Base-by-base conservation (phyloP, 2,888 invertebrate species). In the Cremastinae sp. region DNA sequence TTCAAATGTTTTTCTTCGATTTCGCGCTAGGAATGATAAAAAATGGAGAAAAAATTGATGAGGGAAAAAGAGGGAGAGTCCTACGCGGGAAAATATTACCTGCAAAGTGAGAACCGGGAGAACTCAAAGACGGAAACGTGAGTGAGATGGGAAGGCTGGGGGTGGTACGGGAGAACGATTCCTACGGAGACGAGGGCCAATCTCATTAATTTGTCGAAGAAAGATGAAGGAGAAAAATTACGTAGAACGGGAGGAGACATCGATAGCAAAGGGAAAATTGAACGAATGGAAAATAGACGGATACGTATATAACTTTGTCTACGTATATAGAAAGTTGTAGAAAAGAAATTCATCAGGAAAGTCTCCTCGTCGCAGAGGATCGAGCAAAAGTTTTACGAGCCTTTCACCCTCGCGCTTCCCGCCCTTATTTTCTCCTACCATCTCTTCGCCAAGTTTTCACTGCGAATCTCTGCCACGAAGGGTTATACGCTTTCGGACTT, bases 121-220 rank as follows among this genome's bases (percentile, higher is more conserved):
- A 16, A 55, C 22, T 45, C 51, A 56, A 56, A 55, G 39, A 55
- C 47, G 41, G 69, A 58, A 59, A 64, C 22, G 64, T 43, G 64
- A 69, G 5, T 55, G 35, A 55, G 69, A 69, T 69, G 59, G 59
- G 58, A 69, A 58, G 45, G 71, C 51, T 9, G 45, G 16, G 10
- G 28, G 64, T 37, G 70, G 14, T 35, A 62, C 10, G 53, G 43
- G 47, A 22, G 45, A 59, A 39, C 1, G 62, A 59, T 58, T 39
- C 55, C 51, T 37, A 59, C 37, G 56, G 55, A 58, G 68, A 56
- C 66, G 66, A 75, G 75, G 75, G 74, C 82, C 81, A 81, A 84
- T 86, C 83, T 85, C 85, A 83, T 85, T 85, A 85, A 85, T 85
- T 85, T 83, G 83, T 83, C 78, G 81, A 81, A 81, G 79, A 69